Conservation (phyloP, 2,113 vertebrate genomes). For the Stigmatopora argus region DNA sequence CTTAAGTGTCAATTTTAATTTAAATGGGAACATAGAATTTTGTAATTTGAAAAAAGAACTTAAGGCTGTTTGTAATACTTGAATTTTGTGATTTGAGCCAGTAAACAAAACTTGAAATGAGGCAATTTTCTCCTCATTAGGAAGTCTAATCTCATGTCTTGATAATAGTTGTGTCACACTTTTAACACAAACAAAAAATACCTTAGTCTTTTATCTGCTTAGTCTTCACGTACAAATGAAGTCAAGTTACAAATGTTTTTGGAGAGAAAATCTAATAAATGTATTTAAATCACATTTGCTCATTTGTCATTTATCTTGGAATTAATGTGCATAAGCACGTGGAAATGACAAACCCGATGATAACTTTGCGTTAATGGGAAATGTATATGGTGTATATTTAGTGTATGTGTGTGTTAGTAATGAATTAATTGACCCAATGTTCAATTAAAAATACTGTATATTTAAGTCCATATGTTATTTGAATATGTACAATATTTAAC, state of each 20-base stretch:
- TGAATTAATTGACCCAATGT: not conserved
- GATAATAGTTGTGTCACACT: not conserved
- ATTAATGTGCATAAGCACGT: not conserved
- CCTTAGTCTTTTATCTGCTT: not conserved
- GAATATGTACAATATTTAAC: not conserved
- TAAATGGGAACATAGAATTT: not conserved
- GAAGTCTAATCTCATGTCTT: not conserved
- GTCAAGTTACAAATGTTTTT: constrained; percentile 6
- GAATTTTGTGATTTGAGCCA: not conserved
- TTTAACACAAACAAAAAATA: constrained; percentile 3
- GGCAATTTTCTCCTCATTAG: not conserved
- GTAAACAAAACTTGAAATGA: not conserved
- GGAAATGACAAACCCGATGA: not conserved
- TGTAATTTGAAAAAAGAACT: not conserved
- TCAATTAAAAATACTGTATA: not conserved
- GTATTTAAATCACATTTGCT: constrained; percentile 19
- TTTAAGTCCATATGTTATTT: not conserved
- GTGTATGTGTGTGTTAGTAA: not conserved
- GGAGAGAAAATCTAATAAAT: constrained; percentile 29
- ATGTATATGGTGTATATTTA: not conserved
- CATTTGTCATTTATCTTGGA: constrained; percentile 15
- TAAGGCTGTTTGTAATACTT: not conserved
- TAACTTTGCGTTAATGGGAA: not conserved
- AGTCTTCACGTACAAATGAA: not conserved
- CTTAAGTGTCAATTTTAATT: not conserved